Evolutionary conservation across 2,888 invertebrate species (phyloP), one percentile per base, ranked within the genome.

Genomic region (Heliconius ethilla): DNA sequence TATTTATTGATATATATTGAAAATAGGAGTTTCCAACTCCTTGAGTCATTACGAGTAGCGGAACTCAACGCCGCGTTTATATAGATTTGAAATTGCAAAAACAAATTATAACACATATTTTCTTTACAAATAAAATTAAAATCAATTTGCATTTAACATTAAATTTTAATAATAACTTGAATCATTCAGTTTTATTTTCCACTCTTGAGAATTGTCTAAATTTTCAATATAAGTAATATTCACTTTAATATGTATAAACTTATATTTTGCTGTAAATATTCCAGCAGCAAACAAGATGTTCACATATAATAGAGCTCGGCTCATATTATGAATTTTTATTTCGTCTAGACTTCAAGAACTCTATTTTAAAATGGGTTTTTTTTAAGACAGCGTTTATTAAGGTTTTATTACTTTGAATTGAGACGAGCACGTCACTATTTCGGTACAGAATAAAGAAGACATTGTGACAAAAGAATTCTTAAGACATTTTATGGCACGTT

Each of bases 401-500:
- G 62, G 51, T 51, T 62, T 59, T 70, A 70, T 40, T 18, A 22
- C 27, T 15, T 67, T n/a, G 66, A 74, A 75, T 55, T 67, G 40
- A 55, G 70, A 45, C 29, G 37, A 76, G 51, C 40, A 62, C 11
- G 62, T 74, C 40, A 65, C 63, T 63, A 6, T 63, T 63, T 74
- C 40, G 29, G n/a, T 37, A 70, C 40, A 70, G 70, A 62, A 74
- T 27, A 63, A 74, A 74, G 40, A 65, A 65, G 27, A 45, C 73
- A 40, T 45, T 63, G 70, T 62, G 51, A 72, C 27, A 65, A 76
- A 72, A 65, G 51, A 66, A 76, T 72, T 76, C 33, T 66, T 51
- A 72, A 76, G 45, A 76, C 70, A 75, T 55, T 77, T 79, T 75
- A 79, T 77, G 55, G 69, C 77, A 73, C 70, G 77, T 77, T 75